A percentile compares a stretch with the other conserved stretches of the same genome.
Conservation (phyloP, 2,113 vertebrate species). For the Hymenochirus boettgeri region DNA sequence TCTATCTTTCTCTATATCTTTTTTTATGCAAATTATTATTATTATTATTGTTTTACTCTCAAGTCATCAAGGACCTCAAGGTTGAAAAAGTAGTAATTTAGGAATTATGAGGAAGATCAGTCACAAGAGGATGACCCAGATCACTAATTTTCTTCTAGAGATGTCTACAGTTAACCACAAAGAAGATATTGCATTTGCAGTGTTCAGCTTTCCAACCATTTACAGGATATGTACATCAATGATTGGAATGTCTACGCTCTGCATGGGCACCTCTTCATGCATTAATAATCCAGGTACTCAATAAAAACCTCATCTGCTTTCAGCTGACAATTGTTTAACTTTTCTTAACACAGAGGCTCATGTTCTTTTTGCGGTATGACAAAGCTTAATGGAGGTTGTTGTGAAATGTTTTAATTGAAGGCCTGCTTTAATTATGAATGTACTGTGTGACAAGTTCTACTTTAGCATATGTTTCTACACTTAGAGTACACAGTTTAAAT, state of each 20-base stretch:
- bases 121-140: constrained; percentile 16
- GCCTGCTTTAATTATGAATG: constrained; percentile 53
- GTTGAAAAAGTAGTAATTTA: too few relatives aligned
- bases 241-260: constrained; percentile 44
- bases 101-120: too few relatives aligned
- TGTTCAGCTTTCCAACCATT: constrained; percentile 36
- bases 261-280: constrained; percentile 50
- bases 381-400: constrained; percentile 47
- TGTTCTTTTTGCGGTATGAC: constrained; percentile 49
- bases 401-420: constrained; percentile 49
- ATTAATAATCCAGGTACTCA: constrained; percentile 54
- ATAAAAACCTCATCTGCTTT: constrained; percentile 51
- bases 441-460: constrained; percentile 41
- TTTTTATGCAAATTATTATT: too few relatives aligned
- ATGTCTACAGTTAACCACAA: constrained; percentile 8
- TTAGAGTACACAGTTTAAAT: constrained; percentile 46
- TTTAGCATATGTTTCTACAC: constrained; percentile 52
- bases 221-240: constrained; percentile 49
- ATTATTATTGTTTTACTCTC: too few relatives aligned
- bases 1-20: too few relatives aligned
- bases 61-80: too few relatives aligned
- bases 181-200: constrained; percentile 39
- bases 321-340: constrained; percentile 53
- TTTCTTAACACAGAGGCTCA: constrained; percentile 49
- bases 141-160: constrained; percentile 43